phyloP scores from a whole-genome alignment of 1,140 invertebrate species.

The Brachionus angularis region DNA sequence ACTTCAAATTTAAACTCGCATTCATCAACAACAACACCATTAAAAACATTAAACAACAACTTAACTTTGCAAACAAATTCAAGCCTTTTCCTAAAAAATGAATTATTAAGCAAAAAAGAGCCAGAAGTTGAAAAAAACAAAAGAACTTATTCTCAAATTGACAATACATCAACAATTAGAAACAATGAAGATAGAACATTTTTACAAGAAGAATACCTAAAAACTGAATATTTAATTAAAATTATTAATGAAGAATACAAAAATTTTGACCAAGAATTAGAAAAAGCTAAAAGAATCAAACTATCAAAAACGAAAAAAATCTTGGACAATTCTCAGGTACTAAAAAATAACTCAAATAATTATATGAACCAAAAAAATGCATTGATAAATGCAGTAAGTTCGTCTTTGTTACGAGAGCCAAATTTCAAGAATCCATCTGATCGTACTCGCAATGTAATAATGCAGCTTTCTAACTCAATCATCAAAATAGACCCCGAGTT shows the following conservation, averaged over 20 bases:
- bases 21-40: no score
- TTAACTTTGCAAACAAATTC: no score
- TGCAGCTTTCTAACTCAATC: conserved; percentile 48
- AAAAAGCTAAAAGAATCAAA: conserved; percentile 3
- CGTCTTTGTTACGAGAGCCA: conserved; percentile 54
- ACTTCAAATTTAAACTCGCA: no score
- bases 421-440: conserved; percentile 53
- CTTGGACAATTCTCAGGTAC: background rate
- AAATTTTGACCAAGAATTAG: conserved; percentile 5
- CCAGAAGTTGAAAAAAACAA: no score
- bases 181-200: background rate
- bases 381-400: conserved; percentile 7
- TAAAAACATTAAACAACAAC: no score
- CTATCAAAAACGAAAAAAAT: background rate
- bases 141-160: background rate
- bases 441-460: conserved; percentile 48
- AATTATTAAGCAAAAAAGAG: no score
- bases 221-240: conserved; percentile 22
- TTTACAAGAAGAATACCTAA: conserved; percentile 26
- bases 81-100: no score
- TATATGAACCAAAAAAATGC: background rate
- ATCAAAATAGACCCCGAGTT: conserved; percentile 58
- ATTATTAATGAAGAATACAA: conserved; percentile 1
- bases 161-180: background rate
- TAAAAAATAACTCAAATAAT: background rate